These are phyloP conservation scores for Gonocerus acuteangulatus DNA, from an alignment of 2,888 invertebrate genomes.

Conservation along the genomic window DNA sequence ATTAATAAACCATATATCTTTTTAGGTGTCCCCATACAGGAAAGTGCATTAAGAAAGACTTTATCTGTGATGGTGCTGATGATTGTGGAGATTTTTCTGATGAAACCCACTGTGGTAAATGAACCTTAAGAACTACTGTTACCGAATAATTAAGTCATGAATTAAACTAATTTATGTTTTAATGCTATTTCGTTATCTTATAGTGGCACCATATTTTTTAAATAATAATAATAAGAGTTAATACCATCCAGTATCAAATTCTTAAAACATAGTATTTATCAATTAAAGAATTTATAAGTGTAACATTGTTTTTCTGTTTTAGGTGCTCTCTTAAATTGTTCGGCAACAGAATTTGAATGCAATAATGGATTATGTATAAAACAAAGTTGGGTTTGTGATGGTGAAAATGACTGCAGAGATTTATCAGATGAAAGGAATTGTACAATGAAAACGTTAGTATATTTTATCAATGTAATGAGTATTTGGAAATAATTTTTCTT, in stretches of 20 bases:
- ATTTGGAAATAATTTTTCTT: background rate
- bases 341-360: slow-evolving; percentile 38
- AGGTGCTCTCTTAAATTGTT: slow-evolving; percentile 37
- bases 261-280: too few species aligned
- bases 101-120: slow-evolving; percentile 38
- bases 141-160: slow-evolving; percentile 4
- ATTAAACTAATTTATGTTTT: background rate
- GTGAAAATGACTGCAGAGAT: slow-evolving; percentile 45
- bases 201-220: too few species aligned
- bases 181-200: background rate
- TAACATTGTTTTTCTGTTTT: background rate
- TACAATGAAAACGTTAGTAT: slow-evolving; percentile 34
- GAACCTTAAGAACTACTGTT: too few species aligned
- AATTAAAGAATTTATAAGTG: too few species aligned
- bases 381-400: slow-evolving; percentile 42
- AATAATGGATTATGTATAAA: slow-evolving; percentile 40
- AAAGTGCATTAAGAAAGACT: slow-evolving; percentile 58
- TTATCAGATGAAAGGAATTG: slow-evolving; percentile 45
- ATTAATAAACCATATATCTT: too few species aligned
- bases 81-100: slow-evolving; percentile 39
- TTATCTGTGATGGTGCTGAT: slow-evolving; percentile 38
- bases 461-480: background rate
- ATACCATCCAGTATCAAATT: too few species aligned
- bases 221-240: background rate
- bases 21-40: slow-evolving; percentile 61